These are phyloP conservation scores for Channa maculata DNA, from an alignment of 2,113 vertebrate genomes.

Conservation along the genomic window DNA sequence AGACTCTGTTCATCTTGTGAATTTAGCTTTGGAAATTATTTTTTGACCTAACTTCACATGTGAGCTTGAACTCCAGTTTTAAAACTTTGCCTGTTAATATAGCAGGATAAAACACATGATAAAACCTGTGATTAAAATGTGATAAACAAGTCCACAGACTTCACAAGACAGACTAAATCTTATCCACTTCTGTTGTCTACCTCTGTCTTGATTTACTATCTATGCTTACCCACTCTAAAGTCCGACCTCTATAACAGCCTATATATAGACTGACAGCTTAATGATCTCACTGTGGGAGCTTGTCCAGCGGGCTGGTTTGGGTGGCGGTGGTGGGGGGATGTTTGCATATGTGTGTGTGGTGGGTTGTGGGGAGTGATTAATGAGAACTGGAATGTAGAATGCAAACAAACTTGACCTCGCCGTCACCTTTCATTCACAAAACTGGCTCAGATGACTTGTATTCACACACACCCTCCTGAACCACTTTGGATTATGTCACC, in stretches of 20 bases:
- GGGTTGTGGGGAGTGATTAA: constrained; percentile 71
- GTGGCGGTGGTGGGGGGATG: not conserved
- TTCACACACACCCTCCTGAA: not conserved
- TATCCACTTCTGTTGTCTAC: not conserved
- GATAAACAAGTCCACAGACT: accelerated
- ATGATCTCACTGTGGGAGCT: constrained; percentile 87
- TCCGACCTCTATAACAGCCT: constrained; percentile 63
- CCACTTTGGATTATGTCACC: constrained; percentile 76
- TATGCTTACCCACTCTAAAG: constrained; percentile 13
- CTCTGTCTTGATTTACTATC: constrained; percentile 3
- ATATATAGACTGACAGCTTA: constrained; percentile 88
- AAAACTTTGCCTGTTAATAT: not conserved
- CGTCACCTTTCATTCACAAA: constrained; percentile 83
- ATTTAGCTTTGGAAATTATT: too few relatives aligned
- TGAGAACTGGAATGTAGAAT: constrained; percentile 75
- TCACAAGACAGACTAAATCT: not conserved
- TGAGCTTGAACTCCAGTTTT: not conserved
- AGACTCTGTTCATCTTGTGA: too few relatives aligned
- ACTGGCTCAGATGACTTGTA: constrained; percentile 62
- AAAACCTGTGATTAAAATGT: not conserved
- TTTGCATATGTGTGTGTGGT: constrained; percentile 24
- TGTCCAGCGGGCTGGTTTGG: constrained; percentile 71
- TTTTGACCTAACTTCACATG: not conserved
- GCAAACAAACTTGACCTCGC: constrained; percentile 79
- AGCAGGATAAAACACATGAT: too few relatives aligned